Base-by-base conservation (phyloP, 92 coral and sea anemone genomes). In the Phymanthus crucifer region DNA sequence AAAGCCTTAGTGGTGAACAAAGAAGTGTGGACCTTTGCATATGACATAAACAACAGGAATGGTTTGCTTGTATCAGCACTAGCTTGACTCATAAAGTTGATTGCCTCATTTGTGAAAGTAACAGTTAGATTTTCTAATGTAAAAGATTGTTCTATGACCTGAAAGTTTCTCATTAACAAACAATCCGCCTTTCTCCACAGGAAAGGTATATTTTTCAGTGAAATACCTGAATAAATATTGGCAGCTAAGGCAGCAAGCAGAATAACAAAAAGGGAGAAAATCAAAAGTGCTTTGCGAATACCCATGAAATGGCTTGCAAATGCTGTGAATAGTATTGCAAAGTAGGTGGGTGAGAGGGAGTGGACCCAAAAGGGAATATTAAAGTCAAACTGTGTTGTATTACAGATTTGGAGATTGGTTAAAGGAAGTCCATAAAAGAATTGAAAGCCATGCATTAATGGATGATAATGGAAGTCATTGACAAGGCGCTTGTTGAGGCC, bases 91-190 rank as follows among this genome's bases (percentile, higher is more conserved):
- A 94, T 87, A 81, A 91, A 94, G 13, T 78, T 40, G 32, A 89
- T 78, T 8, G 93, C 95, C 46, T 94, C 94, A 18, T 76, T 84
- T 56, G 98, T 92, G 31, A 94, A 89, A 69, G 89, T 78, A 56
- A 84, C 79, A 0, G 98, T 94, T 31, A 92, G 76, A 78, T 94
- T 94, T 73, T 89, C 86, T 17, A 92, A 80, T 31, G 47, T 71
- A n/a, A 84, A 66, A 21, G 98, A 97, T 47, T 94, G 98, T 70
- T 94, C 98, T 21, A 94, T 91, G 38, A 94, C 80, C 37, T 92
- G 87, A 58, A 84, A 89, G 46, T 89, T 76, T 76, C 87, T 90
- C 97, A 94, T 74, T 32, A 94, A 74, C 11, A 92, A 71, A 29
- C 98, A 94, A 56, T 82, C 77, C 10, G 72, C 18, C 65, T 33